A percentile compares a stretch with the other conserved stretches of the same genome.
phyloP scores from a whole-genome alignment of 2,113 vertebrate species.

The Numida meleagris region DNA sequence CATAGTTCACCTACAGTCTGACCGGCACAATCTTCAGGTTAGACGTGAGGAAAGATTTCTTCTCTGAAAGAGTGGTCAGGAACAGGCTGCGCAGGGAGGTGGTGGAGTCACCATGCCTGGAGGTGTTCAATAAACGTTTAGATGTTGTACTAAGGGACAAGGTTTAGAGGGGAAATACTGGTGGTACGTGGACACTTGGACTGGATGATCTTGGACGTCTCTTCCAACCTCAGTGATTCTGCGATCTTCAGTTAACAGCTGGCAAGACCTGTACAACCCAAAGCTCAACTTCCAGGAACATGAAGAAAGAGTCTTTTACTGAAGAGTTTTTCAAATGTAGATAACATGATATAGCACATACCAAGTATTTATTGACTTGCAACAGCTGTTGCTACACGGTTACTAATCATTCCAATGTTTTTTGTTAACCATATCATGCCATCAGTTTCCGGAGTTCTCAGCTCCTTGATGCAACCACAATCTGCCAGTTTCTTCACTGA shows the following conservation, averaged over 20 bases:
- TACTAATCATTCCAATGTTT: not conserved
- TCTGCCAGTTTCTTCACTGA: not conserved
- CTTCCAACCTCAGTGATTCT: too few relatives aligned
- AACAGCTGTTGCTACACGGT: not conserved
- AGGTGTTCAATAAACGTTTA: too few relatives aligned
- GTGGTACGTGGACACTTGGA: too few relatives aligned
- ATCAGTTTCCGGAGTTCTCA: not conserved
- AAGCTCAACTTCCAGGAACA: not conserved
- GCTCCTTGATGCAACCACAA: not conserved
- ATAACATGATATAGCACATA: not conserved
- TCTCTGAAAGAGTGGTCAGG: too few relatives aligned
- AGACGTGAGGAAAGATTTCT: too few relatives aligned
- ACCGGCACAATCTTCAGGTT: not conserved
- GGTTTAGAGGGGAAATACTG: too few relatives aligned
- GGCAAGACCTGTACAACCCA: not conserved
- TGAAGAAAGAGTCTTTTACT: not conserved
- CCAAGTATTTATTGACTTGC: not conserved
- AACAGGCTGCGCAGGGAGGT: too few relatives aligned
- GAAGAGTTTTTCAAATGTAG: not conserved
- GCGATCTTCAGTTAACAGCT: not conserved
- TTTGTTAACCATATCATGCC: not conserved
- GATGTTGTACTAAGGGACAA: too few relatives aligned
- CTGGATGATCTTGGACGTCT: too few relatives aligned
- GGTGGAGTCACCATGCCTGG: too few relatives aligned
- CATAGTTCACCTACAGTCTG: not conserved